Evolutionary conservation across 2,797 vertebrate genomes (phyloP).

Genomic region (Australoheros facetus): DNA sequence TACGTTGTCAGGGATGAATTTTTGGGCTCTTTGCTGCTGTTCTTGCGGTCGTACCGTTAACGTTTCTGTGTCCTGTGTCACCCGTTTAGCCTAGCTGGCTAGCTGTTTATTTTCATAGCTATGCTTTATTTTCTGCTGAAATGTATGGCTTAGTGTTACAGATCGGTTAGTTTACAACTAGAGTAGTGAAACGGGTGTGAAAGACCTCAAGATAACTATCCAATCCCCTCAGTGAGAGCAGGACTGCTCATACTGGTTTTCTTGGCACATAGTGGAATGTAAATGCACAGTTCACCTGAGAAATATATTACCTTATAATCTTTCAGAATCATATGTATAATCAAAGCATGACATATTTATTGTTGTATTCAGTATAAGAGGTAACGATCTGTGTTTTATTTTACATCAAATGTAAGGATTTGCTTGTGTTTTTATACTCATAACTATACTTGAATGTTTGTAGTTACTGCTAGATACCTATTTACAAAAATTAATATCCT

Average conservation of each 20-base stretch:
- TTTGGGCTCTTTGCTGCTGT: rapidly evolving
- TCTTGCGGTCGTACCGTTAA: background rate
- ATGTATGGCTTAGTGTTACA: background rate
- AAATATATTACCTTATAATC: background rate
- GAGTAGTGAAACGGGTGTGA: background rate
- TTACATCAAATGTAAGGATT: background rate
- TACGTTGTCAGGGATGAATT: rapidly evolving
- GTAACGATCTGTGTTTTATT: background rate
- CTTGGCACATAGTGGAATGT: background rate
- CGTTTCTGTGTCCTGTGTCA: slow-evolving; percentile 51
- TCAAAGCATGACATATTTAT: too few species aligned
- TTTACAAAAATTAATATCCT: background rate
- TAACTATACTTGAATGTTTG: background rate
- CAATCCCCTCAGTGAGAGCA: background rate
- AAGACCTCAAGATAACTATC: background rate
- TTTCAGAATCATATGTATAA: too few species aligned
- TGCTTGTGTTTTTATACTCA: background rate
- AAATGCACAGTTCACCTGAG: background rate
- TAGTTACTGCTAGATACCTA: background rate
- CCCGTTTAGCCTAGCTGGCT: slow-evolving; percentile 50
- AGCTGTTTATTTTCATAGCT: background rate
- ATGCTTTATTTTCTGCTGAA: background rate
- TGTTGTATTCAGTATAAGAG: too few species aligned
- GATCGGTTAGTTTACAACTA: background rate
- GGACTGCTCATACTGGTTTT: background rate